Conservation (phyloP, 2,888 invertebrate genomes). For the Apotomis betuletana region DNA sequence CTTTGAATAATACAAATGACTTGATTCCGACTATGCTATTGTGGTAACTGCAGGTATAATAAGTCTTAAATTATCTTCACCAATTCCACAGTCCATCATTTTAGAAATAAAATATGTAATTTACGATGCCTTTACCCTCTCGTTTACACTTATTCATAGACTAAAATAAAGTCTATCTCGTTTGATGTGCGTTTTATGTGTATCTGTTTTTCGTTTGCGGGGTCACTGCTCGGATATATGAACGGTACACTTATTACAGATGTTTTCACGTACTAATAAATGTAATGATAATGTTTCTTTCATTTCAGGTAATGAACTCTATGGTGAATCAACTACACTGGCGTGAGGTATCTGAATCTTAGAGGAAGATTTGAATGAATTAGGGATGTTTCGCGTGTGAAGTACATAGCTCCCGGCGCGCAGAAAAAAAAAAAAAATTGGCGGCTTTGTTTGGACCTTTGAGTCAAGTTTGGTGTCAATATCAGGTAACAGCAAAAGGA, state of each 20-base stretch:
- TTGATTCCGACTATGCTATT: no score
- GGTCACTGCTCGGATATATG: conserved; percentile 50
- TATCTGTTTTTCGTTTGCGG: conserved; percentile 64
- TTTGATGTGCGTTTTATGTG: conserved; percentile 54
- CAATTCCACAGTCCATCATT: conserved; percentile 1
- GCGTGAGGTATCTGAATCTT: neutral
- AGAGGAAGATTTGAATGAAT: no score
- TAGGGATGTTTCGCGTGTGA: no score
- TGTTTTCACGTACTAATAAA: conserved; percentile 28
- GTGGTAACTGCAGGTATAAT: neutral
- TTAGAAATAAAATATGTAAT: conserved; percentile 31
- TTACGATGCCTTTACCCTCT: conserved; percentile 36
- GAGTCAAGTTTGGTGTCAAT: no score
- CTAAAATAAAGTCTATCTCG: conserved; percentile 43
- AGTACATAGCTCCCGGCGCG: no score
- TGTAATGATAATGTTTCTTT: conserved; percentile 52
- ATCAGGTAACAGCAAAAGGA: no score
- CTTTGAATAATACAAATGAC: no score
- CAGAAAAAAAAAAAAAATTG: no score
- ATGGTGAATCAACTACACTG: conserved; percentile 9
- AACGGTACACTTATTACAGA: conserved; percentile 28
- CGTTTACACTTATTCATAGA: conserved; percentile 43
- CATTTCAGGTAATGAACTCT: conserved; percentile 52
- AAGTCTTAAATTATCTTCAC: neutral
- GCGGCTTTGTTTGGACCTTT: no score